Base-by-base conservation (phyloP, 2,888 invertebrate genomes). In the Sympetrum striolatum region DNA sequence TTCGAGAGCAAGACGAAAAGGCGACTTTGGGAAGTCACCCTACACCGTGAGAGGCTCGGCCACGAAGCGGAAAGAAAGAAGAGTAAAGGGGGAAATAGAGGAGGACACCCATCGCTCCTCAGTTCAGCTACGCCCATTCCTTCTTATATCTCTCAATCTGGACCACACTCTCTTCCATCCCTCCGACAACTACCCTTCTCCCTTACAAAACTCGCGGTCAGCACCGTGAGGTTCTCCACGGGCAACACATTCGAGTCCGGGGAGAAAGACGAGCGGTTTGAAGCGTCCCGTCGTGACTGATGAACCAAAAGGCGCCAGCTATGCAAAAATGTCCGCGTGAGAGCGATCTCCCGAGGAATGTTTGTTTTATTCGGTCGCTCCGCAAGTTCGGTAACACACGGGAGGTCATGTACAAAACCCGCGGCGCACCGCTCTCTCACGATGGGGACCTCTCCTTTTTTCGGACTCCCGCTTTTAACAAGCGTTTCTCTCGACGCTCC, bases 1-100 rank as follows among this genome's bases (percentile, higher is more conserved):
- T 37, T 86, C 37, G 37, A 86, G 86, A 86, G 60, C 86, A 86
- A 73, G 37, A 58, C 58, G 37, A 64, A 86, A 86, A 86, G 86
- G 86, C 60, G 60, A 86, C 86, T 86, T 86, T 86, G 64, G 86
- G 60, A 25, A 86, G 86, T 86, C 86, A 86, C 86, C 37, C 86
- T 58, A 86, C 64, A 86, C 86, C 86, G 22, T 60, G 10, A 64
- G 86, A 53, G 53, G 12, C 60, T 60, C n/a, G 37, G 8, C 39
- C 12, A 73, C 25, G 31, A 31, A 60, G 86, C 58, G 22, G 22
- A n/a, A 37, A 22, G n/a, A 60, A 58, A 37, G 86, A 60, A 39
- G 86, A 82, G 18, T 60, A n/a, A 37, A 35, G 58, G 82, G 58
- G 58, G 35, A 58, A 81, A 35, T 58, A 60, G 58, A 37, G 60